Base-by-base conservation (phyloP, 2,113 vertebrate species). In the Marmota flaviventris region DNA sequence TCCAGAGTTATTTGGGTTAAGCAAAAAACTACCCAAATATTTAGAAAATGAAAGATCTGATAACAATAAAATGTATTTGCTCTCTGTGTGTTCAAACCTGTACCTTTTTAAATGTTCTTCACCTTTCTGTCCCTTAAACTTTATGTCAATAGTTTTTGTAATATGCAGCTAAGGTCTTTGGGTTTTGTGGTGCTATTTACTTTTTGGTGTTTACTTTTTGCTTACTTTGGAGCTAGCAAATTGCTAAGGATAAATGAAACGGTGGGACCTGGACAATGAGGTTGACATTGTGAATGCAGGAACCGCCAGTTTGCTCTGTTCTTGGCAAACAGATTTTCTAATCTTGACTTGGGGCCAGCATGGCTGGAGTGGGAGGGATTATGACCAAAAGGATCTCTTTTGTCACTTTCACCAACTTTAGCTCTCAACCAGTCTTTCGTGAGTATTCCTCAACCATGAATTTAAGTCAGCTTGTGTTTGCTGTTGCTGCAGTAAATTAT, bases 191-290 rank as follows among this genome's bases (percentile, higher is more conserved):
- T 76, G 82, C 61, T 63, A 20, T 18, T 93, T 89, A 65, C 34
- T 65, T 95, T 86, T 39, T 27, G 34, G 42, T 93, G 77, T 24
- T 58, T 22, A 58, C 56, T 58, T 58, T 58, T 58, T 58, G 70
- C 16, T 91, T 75, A 77, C n/a, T 93, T 81, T 67, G 93, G 22
- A 94, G 58, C 14, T 92, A 20, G 29, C 61, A 93, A 89, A 84
- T 89, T 51, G 2, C 72, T 90, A n/a, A 92, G 61, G 27, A 51
- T 34, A 94, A 90, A 69, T 85, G 45, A 87, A 97, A 65, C 37
- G 73, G 29, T 91, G 42, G 34, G 77, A 48, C 39, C 83, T 56
- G 51, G 20, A 61, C 37, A 96, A 67, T 65, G 65, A n/a, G 4
- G 83, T 83, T 92, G 78, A 91, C 32, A 56, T 39, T 29, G 58